Evolutionary conservation across 2,888 invertebrate genomes (phyloP).

Genomic region (Zeuzera pyrina): DNA sequence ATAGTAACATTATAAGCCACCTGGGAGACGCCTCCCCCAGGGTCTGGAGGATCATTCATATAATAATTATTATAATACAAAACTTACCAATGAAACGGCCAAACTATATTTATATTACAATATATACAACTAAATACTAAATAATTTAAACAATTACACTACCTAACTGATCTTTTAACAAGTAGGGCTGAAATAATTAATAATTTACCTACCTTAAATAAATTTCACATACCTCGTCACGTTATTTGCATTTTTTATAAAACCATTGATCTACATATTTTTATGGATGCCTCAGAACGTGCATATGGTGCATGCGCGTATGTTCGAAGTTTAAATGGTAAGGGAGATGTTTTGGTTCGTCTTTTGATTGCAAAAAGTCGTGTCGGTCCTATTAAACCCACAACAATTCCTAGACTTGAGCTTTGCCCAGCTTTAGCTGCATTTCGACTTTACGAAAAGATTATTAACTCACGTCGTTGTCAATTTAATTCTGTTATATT

Average conservation of each 20-base stretch:
- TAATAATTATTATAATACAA: no score
- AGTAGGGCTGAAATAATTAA: no score
- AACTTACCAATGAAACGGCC: no score
- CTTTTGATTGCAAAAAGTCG: constrained; percentile 19
- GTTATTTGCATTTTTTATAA: constrained; percentile 13
- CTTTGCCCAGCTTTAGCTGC: constrained; percentile 23
- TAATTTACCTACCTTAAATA: no score
- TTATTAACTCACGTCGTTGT: constrained; percentile 10
- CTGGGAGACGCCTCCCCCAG: no score
- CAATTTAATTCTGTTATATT: constrained; percentile 9
- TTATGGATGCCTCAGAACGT: constrained; percentile 21
- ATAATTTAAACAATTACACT: no score
- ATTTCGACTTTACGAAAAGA: constrained; percentile 20
- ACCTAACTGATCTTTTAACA: no score
- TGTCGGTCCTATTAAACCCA: constrained; percentile 20
- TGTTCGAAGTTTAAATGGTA: constrained; percentile 11
- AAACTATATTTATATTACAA: no score
- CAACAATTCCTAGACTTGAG: constrained; percentile 24
- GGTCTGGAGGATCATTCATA: no score
- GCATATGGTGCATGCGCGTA: constrained; percentile 24
- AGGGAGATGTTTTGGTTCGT: constrained; percentile 8
- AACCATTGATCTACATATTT: constrained; percentile 18
- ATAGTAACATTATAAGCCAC: no score
- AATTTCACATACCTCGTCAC: constrained; percentile 17
- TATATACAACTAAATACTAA: no score